These are phyloP conservation scores for Parascotia fuliginaria DNA, from an alignment of 2,888 invertebrate genomes.

Conservation along the genomic window DNA sequence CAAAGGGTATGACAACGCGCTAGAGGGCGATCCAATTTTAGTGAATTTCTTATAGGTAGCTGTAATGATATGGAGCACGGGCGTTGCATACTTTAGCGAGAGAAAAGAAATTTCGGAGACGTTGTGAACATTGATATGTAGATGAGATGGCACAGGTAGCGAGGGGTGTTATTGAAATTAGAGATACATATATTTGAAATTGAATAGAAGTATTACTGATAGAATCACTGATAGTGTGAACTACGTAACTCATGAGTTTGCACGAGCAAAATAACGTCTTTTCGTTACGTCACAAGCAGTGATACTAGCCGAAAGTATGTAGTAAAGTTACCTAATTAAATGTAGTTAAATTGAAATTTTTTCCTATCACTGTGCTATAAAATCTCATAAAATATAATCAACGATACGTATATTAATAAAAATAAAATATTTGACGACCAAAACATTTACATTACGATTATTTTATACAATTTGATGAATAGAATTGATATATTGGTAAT, in stretches of 20 bases:
- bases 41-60: conserved; percentile 73
- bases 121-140: conserved; percentile 82
- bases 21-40: conserved; percentile 82
- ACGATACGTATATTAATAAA: not conserved
- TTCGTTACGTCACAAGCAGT: conserved; percentile 28
- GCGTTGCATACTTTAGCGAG: conserved; percentile 80
- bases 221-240: conserved; percentile 58
- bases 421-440: not conserved
- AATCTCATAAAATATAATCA: not conserved
- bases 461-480: conserved; percentile 3
- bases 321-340: too few relatives aligned
- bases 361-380: too few relatives aligned
- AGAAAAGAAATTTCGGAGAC: conserved; percentile 81
- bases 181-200: conserved; percentile 78
- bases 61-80: conserved; percentile 84
- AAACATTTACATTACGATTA: not conserved
- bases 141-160: conserved; percentile 81
- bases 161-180: conserved; percentile 83
- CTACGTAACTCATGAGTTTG: conserved; percentile 29
- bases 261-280: conserved; percentile 51
- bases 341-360: too few relatives aligned
- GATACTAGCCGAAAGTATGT: too few relatives aligned
- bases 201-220: conserved; percentile 67
- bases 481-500: conserved; percentile 24
- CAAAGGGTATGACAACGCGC: conserved; percentile 80